Evolutionary conservation across 2,888 invertebrate species (phyloP), one percentile per base, ranked within the genome.

Genomic region (Siphlonurus alternatus): DNA sequence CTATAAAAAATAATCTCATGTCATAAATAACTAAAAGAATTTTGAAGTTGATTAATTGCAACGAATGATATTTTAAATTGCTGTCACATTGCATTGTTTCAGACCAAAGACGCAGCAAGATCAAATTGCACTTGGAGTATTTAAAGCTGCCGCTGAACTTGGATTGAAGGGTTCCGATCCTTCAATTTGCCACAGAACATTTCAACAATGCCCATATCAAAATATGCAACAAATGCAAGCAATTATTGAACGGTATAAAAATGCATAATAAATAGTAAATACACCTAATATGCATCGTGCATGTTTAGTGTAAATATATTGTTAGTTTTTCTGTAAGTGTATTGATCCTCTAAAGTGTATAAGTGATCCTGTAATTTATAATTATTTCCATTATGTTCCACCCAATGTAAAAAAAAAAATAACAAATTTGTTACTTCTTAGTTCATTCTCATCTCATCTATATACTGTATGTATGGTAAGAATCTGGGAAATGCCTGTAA

Each of bases 361-460:
- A n/a, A n/a, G n/a, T n/a, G n/a, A n/a, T n/a, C n/a, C n/a, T n/a
- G n/a, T n/a, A n/a, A n/a, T n/a, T n/a, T n/a, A n/a, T n/a, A n/a
- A n/a, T n/a, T n/a, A n/a, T n/a, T n/a, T n/a, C n/a, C n/a, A n/a
- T n/a, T n/a, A n/a, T n/a, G n/a, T n/a, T n/a, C n/a, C n/a, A n/a
- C n/a, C n/a, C n/a, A n/a, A 1, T 62, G 18, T 20, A 18, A 23
- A 23, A 65, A 66, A 1, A 10, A 10, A 25, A 65, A 38, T 25
- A 74, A 73, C 73, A 75, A 75, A 75, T n/a, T n/a, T n/a, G n/a
- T n/a, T n/a, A n/a, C n/a, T n/a, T n/a, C n/a, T n/a, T n/a, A n/a
- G n/a, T n/a, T n/a, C n/a, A n/a, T n/a, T n/a, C n/a, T n/a, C n/a
- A n/a, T n/a, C n/a, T n/a, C n/a, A n/a, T n/a, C n/a, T n/a, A n/a